Conservation (phyloP, 2,113 vertebrate genomes). For the Heteronetta atricapilla region DNA sequence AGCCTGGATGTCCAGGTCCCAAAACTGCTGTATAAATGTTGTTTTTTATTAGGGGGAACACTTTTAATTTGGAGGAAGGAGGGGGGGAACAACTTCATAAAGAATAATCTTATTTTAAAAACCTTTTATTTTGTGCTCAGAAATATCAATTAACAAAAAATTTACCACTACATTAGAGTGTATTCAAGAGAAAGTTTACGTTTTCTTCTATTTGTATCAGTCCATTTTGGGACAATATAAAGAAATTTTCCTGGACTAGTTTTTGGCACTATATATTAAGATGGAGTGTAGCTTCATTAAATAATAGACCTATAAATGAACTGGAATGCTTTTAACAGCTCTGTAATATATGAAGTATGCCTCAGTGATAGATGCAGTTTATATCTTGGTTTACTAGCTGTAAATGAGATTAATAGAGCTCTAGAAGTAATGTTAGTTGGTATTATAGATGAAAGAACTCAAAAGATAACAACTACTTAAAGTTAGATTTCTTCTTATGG, state of each 20-base stretch:
- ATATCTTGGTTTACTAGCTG: constrained; percentile 37
- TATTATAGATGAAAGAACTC: constrained; percentile 44
- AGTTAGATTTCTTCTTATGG: constrained; percentile 10
- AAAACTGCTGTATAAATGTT: neutral
- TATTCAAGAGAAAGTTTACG: neutral
- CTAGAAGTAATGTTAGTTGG: constrained; percentile 13
- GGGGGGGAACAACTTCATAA: neutral
- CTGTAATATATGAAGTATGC: neutral
- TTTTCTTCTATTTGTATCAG: neutral
- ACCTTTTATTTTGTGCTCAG: too few species aligned
- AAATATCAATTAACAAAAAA: neutral
- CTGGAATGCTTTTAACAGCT: constrained; percentile 35
- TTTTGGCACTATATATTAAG: neutral
- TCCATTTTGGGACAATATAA: neutral
- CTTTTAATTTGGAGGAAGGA: neutral
- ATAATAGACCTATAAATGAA: constrained; percentile 17
- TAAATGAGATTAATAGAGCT: constrained; percentile 40
- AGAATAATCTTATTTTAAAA: neutral
- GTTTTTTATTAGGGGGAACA: neutral
- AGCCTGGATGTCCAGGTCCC: neutral
- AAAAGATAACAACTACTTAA: constrained; percentile 43
- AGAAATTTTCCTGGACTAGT: neutral
- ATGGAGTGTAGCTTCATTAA: neutral
- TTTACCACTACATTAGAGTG: neutral
- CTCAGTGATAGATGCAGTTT: neutral